Percentiles rank a stretch among this genome's conserved stretches.
phyloP scores from a whole-genome alignment of 2,888 invertebrate genomes.

The Sthenelais limicola region DNA sequence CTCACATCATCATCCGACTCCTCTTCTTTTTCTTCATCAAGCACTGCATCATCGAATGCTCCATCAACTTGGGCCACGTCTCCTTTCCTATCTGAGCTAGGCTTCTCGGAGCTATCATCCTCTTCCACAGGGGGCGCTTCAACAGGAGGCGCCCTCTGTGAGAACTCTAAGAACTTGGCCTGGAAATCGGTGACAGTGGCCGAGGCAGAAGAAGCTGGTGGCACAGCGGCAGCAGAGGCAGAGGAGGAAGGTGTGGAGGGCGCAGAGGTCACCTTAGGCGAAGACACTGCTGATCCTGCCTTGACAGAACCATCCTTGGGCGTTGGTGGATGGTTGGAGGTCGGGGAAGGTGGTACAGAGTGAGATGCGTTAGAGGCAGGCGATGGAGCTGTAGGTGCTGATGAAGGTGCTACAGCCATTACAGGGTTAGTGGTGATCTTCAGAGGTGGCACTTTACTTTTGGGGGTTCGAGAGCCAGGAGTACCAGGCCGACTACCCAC shows the following conservation, averaged over 20 bases:
- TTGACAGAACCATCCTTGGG: slow-evolving; percentile 6
- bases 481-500: too few species aligned
- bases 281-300: slow-evolving; percentile 19
- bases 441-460: too few species aligned
- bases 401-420: background rate
- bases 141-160: slow-evolving; percentile 54
- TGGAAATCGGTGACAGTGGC: slow-evolving; percentile 60
- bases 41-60: slow-evolving; percentile 25
- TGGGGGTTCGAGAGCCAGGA: too few species aligned
- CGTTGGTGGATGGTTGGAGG: slow-evolving; percentile 7
- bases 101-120: background rate
- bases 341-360: slow-evolving; percentile 18
- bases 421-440: too few species aligned
- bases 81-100: background rate
- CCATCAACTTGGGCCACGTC: slow-evolving; percentile 14
- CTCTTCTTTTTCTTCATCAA: slow-evolving; percentile 22
- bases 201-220: background rate
- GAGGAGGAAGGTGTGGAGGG: slow-evolving; percentile 19
- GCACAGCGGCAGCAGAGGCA: background rate
- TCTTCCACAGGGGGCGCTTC: background rate
- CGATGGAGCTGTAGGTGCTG: background rate
- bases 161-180: slow-evolving; percentile 70
- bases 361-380: background rate
- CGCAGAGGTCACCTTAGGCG: slow-evolving; percentile 26
- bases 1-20: background rate